phyloP scores from a whole-genome alignment of 2,888 invertebrate species.

The Heliconius charithonia region DNA sequence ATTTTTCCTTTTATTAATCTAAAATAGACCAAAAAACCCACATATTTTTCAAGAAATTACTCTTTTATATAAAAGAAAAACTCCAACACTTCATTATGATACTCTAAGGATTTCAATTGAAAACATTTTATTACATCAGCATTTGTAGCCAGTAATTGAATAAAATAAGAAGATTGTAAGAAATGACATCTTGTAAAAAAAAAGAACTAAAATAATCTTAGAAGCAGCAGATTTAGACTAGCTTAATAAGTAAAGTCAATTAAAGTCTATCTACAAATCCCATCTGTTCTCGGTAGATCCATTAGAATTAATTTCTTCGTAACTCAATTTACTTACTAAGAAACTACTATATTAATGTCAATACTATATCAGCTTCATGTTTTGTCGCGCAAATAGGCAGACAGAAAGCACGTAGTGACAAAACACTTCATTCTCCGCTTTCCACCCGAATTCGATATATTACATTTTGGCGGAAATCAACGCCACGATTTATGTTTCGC shows the following conservation, averaged over 20 bases:
- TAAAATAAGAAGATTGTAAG: too few species aligned
- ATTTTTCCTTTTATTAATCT: too few species aligned
- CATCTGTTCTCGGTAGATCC: conserved; percentile 14
- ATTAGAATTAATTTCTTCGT: conserved; percentile 6
- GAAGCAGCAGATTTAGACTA: neutral
- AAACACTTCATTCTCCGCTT: neutral
- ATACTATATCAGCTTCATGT: neutral
- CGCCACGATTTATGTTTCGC: neutral
- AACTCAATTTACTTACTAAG: conserved; percentile 6
- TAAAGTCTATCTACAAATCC: conserved; percentile 21
- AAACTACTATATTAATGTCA: neutral
- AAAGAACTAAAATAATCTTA: neutral
- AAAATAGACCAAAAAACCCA: too few species aligned
- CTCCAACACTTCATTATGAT: too few species aligned
- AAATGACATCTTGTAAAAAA: neutral
- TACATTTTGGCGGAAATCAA: neutral
- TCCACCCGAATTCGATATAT: neutral
- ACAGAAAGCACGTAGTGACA: neutral
- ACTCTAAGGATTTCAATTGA: neutral
- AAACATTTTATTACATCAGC: too few species aligned
- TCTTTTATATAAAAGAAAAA: too few species aligned
- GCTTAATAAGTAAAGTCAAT: conserved; percentile 21
- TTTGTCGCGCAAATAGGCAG: neutral
- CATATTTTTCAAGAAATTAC: too few species aligned
- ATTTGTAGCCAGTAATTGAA: too few species aligned